Conservation (phyloP, 2,113 vertebrate genomes). For the Parus major region DNA sequence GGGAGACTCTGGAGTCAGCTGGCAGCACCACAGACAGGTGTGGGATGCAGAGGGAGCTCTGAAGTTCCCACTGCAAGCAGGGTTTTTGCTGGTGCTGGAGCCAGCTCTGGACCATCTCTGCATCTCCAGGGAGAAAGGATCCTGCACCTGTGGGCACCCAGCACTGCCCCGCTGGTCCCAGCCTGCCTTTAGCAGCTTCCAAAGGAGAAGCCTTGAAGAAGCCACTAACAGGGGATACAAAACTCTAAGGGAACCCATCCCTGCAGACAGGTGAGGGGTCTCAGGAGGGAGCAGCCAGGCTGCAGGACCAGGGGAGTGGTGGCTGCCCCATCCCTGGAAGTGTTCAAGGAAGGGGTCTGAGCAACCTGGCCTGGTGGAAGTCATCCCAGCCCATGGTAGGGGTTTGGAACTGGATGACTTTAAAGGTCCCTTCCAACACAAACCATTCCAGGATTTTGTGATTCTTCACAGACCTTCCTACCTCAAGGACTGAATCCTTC, state of each 20-base stretch:
- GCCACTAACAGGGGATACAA: not conserved
- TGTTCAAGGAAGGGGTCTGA: not conserved
- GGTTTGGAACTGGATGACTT: not conserved
- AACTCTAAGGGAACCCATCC: not conserved
- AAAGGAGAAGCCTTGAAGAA: not conserved
- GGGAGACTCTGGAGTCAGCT: not conserved
- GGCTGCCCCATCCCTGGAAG: not conserved
- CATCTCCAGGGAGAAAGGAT: not conserved
- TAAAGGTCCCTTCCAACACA: not conserved
- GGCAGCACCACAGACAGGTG: not conserved
- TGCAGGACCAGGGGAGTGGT: not conserved
- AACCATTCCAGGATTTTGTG: not conserved
- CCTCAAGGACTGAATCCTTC: not conserved
- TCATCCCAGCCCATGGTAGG: not conserved
- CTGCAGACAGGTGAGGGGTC: not conserved
- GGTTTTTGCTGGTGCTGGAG: not conserved
- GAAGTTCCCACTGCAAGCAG: not conserved
- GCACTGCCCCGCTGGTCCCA: fast-evolving
- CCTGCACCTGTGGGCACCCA: not conserved
- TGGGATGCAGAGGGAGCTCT: not conserved
- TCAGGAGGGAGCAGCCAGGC: not conserved
- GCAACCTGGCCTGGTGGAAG: not conserved
- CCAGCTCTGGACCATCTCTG: not conserved
- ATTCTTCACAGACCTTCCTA: not conserved
- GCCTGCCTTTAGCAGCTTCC: not conserved